Conservation (phyloP, 2,888 invertebrate genomes). For the Uloborus plumipes region DNA sequence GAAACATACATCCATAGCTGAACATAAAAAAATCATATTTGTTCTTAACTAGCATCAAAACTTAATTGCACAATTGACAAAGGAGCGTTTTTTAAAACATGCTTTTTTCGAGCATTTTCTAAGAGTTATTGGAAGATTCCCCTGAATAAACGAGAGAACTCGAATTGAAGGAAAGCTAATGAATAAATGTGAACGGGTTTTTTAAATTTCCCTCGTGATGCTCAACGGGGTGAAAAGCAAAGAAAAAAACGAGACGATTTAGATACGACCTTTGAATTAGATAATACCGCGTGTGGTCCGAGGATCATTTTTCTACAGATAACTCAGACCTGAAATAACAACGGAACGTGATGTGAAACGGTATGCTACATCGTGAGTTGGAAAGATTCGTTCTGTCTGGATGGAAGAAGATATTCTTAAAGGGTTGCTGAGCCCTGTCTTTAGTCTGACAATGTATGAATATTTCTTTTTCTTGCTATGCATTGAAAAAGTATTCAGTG, state of each 20-base stretch:
- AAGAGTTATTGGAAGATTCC: too few relatives aligned
- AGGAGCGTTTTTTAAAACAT: too few relatives aligned
- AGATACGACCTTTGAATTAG: constrained; percentile 19
- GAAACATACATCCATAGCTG: too few relatives aligned
- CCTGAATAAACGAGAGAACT: too few relatives aligned
- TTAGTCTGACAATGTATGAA: neutral
- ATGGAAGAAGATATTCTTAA: too few relatives aligned
- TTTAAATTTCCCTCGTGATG: neutral
- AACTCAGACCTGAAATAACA: constrained; percentile 49
- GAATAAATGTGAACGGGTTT: constrained; percentile 9
- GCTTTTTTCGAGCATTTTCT: too few relatives aligned
- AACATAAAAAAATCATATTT: too few relatives aligned
- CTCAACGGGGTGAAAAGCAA: neutral
- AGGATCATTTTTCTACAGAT: constrained; percentile 29
- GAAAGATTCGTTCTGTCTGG: neutral
- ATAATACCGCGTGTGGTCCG: constrained; percentile 45
- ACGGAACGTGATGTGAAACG: constrained; percentile 12
- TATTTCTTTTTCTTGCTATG: neutral
- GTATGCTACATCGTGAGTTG: constrained; percentile 25
- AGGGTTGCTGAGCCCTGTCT: too few relatives aligned
- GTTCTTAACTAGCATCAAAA: too few relatives aligned
- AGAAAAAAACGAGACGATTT: neutral
- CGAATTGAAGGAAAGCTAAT: neutral
- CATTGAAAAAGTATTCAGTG: neutral
- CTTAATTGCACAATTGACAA: too few relatives aligned